Conservation (phyloP, 1,140 invertebrate genomes). For the Marisa cornuarietis region DNA sequence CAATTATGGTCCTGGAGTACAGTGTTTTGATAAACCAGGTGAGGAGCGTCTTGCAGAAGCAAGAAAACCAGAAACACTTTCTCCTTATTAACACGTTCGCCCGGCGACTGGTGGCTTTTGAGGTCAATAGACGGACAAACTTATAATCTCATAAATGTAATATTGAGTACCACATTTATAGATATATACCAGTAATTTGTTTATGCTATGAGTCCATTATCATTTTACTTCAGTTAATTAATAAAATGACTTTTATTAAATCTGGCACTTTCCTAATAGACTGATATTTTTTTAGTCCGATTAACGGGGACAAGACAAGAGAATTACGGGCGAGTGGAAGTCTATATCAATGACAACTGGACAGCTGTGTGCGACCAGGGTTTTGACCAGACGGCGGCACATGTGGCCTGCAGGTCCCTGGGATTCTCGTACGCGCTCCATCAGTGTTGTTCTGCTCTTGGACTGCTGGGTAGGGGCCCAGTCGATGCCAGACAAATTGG, state of each 20-base stretch:
- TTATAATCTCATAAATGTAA: too few relatives aligned
- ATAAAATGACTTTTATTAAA: too few relatives aligned
- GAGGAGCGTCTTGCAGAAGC: too few relatives aligned
- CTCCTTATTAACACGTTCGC: too few relatives aligned
- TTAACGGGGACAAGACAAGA: constrained; percentile 33
- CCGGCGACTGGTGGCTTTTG: too few relatives aligned
- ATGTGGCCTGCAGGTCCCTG: constrained; percentile 37
- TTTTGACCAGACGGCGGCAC: constrained; percentile 41
- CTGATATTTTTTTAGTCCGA: constrained; percentile 28
- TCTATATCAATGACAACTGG: constrained; percentile 41
- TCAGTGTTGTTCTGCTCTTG: constrained; percentile 41
- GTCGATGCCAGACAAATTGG: constrained; percentile 17
- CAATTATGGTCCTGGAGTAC: constrained; percentile 38
- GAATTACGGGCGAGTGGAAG: constrained; percentile 43
- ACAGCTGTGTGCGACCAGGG: constrained; percentile 42
- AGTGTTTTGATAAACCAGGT: constrained; percentile 43
- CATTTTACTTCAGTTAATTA: too few relatives aligned
- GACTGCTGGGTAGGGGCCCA: neutral
- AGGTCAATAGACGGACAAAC: too few relatives aligned
- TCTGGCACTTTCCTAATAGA: too few relatives aligned
- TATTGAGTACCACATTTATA: too few relatives aligned
- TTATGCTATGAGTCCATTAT: too few relatives aligned
- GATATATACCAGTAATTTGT: too few relatives aligned
- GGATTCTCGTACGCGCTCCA: constrained; percentile 37
- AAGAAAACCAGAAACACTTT: too few relatives aligned